Base-by-base conservation (phyloP, 1,140 invertebrate genomes). In the Leptoteleia sp. region DNA sequence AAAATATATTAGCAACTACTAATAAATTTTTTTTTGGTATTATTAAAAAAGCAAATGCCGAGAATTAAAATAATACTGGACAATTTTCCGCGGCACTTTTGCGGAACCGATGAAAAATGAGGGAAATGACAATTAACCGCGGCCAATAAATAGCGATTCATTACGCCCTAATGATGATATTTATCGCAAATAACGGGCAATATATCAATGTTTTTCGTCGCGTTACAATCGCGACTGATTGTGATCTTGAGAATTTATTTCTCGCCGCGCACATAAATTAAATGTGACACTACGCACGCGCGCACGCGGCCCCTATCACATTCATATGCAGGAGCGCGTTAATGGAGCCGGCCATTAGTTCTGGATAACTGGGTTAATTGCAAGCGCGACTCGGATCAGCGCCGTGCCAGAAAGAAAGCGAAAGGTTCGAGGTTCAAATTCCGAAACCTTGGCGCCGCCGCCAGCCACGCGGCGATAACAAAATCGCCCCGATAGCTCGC, bases 301-400 rank as follows among this genome's bases (percentile, higher is more conserved):
- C 65, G 38, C 31, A 50, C 19, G 42, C 55, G 47, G 42, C 38
- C 33, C 68, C 16, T 57, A 72, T 78, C 50, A 55, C 62, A 62
- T 79, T 68, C 55, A 61, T 72, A 72, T 72, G 59, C 61, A 72
- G 54, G 12, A 68, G 67, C 48, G 47, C 52, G 45, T 55, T 83
- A 82, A 84, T 80, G 73, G 71, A 82, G 83, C n/a, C 77, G 79
- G 52, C 78, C 77, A 84, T 82, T 83, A 84, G 78, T 84, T 84
- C 71, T 76, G 72, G 76, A 80, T 80, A 85, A 84, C 67, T 82
- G 76, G 77, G 81, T 82, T 84, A 84, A 85, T 84, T 81, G 79
- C 76, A 52, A 64, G 52, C 40, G 19, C 43, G 17, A 29, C 15
- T 37, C 54, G 35, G 38, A 79, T 68, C 59, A 76, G 52, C 25